Percentiles rank a stretch among this genome's conserved stretches.
These are phyloP conservation scores for Vanessa tameamea DNA, from an alignment of 1,140 invertebrate species.

Conservation along the genomic window DNA sequence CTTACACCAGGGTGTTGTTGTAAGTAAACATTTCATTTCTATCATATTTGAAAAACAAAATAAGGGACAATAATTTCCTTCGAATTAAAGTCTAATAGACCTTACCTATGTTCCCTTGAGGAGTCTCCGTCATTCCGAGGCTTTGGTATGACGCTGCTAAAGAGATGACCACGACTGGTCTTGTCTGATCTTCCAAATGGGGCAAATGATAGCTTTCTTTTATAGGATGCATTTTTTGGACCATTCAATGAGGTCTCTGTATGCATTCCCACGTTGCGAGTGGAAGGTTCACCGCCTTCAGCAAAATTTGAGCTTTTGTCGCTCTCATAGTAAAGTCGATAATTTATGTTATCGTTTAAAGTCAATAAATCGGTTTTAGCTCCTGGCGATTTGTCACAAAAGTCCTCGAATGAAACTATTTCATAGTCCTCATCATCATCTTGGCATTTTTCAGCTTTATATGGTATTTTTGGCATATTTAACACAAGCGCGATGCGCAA, in stretches of 20 bases:
- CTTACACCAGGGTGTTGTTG: no score
- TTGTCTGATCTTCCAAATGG: constrained; percentile 63
- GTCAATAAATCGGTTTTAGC: constrained; percentile 78
- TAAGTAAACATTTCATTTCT: no score
- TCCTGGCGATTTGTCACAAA: constrained; percentile 79
- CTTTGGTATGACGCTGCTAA: constrained; percentile 65
- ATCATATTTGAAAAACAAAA: no score
- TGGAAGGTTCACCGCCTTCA: constrained; percentile 65
- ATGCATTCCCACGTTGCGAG: constrained; percentile 58
- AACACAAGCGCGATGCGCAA: constrained; percentile 16
- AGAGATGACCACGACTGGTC: constrained; percentile 48
- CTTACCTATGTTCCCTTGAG: constrained; percentile 64
- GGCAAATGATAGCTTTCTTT: constrained; percentile 62
- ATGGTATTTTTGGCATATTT: constrained; percentile 77
- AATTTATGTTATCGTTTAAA: constrained; percentile 79
- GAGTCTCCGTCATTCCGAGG: constrained; percentile 61
- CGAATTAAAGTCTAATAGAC: neutral
- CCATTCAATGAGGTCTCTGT: constrained; percentile 73
- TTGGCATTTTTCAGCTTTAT: constrained; percentile 66
- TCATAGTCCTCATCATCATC: constrained; percentile 76
- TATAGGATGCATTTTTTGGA: constrained; percentile 61
- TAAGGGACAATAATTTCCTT: no score
- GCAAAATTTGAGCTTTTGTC: constrained; percentile 60
- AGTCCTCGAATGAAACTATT: constrained; percentile 82
- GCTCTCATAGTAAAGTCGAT: constrained; percentile 74